These are phyloP conservation scores for Microctonus hyperodae DNA, from an alignment of 2,888 invertebrate genomes.

Conservation along the genomic window DNA sequence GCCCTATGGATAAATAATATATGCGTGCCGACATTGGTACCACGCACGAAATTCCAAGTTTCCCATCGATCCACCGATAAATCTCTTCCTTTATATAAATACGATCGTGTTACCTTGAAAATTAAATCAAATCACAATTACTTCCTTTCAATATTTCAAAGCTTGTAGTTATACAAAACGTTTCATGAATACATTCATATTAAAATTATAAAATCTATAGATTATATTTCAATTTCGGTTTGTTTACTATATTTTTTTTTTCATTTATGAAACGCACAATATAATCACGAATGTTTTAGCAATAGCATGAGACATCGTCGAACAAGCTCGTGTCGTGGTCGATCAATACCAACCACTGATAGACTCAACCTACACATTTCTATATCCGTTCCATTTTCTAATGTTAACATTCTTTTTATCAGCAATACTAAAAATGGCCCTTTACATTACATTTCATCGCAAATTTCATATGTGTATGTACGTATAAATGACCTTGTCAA, in stretches of 20 bases:
- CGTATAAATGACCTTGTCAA: not conserved
- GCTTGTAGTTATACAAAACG: not conserved
- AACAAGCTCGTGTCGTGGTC: not conserved
- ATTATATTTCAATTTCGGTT: not conserved
- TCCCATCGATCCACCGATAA: not conserved
- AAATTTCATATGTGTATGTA: too few species aligned
- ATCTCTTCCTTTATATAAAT: not conserved
- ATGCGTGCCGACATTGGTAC: slow-evolving; percentile 41
- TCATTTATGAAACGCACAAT: not conserved
- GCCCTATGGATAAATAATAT: too few species aligned
- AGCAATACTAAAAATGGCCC: not conserved
- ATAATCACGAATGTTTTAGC: not conserved
- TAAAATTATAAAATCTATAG: too few species aligned
- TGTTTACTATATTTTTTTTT: not conserved
- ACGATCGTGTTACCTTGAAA: not conserved
- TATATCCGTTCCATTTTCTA: not conserved
- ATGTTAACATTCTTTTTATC: not conserved
- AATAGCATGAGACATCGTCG: not conserved
- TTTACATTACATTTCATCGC: not conserved
- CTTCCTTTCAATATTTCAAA: not conserved
- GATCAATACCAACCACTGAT: slow-evolving; percentile 14
- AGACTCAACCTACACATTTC: not conserved
- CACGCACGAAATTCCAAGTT: slow-evolving; percentile 38
- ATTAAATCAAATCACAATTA: not conserved
- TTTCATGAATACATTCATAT: too few species aligned